These are phyloP conservation scores for Polyergus mexicanus DNA, from an alignment of 1,140 invertebrate genomes.

Conservation along the genomic window DNA sequence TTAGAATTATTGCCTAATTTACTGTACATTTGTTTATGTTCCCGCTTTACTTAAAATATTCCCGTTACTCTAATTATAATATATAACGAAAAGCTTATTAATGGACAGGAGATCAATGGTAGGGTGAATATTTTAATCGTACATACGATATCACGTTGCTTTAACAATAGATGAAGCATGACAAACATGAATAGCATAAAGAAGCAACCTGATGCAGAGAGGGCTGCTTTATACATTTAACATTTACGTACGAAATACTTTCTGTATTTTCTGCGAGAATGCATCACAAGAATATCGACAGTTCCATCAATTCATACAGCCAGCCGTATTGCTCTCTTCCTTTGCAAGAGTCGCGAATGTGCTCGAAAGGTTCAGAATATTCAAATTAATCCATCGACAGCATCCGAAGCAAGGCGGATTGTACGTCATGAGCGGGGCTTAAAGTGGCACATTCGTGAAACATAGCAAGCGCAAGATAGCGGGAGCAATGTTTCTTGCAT, in stretches of 20 bases:
- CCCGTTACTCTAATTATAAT: background rate
- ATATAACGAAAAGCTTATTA: background rate
- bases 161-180: background rate
- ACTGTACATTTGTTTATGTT: background rate
- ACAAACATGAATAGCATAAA: background rate
- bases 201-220: background rate
- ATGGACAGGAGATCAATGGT: background rate
- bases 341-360: conserved; percentile 35
- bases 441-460: conserved; percentile 27
- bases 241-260: background rate
- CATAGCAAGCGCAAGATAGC: conserved; percentile 25
- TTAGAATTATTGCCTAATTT: conserved; percentile 1
- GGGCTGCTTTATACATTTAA: background rate
- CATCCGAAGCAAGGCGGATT: conserved; percentile 28
- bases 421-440: conserved; percentile 42
- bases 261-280: background rate
- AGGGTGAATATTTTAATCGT: background rate
- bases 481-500: conserved; percentile 57
- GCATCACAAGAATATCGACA: conserved; percentile 9
- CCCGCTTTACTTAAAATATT: background rate
- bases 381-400: conserved; percentile 59
- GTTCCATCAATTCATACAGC: background rate
- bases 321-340: conserved; percentile 7
- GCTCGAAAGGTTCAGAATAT: conserved; percentile 10
- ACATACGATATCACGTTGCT: background rate